phyloP scores from a whole-genome alignment of 2,888 invertebrate species.

The Oxyteleia sp. region DNA sequence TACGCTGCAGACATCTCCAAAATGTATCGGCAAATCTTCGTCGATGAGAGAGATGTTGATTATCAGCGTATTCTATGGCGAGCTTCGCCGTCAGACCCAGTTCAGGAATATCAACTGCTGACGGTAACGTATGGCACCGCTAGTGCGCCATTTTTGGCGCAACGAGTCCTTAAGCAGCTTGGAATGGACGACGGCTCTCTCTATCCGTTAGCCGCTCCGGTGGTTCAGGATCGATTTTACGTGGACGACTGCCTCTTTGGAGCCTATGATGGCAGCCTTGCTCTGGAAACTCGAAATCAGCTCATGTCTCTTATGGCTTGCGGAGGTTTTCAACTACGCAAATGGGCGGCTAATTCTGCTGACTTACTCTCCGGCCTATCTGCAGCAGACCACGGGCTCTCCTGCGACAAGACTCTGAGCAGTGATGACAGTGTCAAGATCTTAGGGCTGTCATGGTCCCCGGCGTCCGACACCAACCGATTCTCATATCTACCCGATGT shows the following conservation, averaged over 20 bases:
- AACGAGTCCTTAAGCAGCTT: slow-evolving; percentile 8
- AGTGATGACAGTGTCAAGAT: not conserved
- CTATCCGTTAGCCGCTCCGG: not conserved
- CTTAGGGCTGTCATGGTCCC: not conserved
- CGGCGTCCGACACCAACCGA: not conserved
- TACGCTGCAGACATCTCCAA: slow-evolving; percentile 77
- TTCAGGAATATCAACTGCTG: slow-evolving; percentile 32
- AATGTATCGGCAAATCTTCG: slow-evolving; percentile 77
- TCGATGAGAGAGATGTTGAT: slow-evolving; percentile 59
- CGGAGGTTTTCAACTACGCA: slow-evolving; percentile 66
- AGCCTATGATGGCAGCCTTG: not conserved
- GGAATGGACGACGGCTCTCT: not conserved
- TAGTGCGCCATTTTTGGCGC: slow-evolving; percentile 41
- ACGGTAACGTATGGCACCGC: slow-evolving; percentile 49
- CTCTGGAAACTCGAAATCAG: slow-evolving; percentile 1
- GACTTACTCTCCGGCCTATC: not conserved
- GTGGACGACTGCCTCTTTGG: slow-evolving; percentile 16
- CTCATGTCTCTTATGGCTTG: slow-evolving; percentile 8
- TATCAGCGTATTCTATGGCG: slow-evolving; percentile 79
- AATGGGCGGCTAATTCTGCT: not conserved
- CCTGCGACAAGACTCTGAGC: not conserved
- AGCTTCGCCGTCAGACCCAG: not conserved
- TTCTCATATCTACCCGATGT: not conserved
- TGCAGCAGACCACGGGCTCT: not conserved
- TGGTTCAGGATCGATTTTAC: not conserved